Conservation (phyloP, 2,113 vertebrate species). For the Labeo catla region DNA sequence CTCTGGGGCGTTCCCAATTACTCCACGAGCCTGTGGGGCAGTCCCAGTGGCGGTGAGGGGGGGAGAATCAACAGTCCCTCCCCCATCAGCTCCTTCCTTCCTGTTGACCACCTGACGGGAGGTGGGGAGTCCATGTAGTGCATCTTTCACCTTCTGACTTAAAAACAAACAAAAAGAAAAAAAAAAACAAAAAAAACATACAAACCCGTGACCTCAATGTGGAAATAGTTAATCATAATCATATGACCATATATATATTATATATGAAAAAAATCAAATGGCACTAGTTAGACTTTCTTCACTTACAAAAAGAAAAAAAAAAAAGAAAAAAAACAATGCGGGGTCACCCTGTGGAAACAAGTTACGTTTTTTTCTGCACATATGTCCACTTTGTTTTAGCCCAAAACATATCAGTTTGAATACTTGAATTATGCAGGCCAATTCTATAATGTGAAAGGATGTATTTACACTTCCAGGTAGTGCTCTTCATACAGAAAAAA, state of each 20-base stretch:
- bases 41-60: conserved; percentile 84
- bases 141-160: conserved; percentile 78
- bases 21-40: conserved; percentile 98
- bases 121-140: conserved; percentile 94
- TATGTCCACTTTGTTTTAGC: conserved; percentile 98
- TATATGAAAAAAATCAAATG: conserved; percentile 71
- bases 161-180: conserved; percentile 68
- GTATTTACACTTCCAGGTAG: conserved; percentile 98
- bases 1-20: conserved; percentile 96
- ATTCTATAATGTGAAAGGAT: conserved; percentile 97
- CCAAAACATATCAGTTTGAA: conserved; percentile 99
- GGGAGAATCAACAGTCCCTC: conserved; percentile 93
- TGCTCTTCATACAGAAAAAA: conserved; percentile 84
- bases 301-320: conserved; percentile 83
- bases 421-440: conserved; percentile 99
- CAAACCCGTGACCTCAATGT: conserved; percentile 85
- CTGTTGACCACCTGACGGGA: conserved; percentile 95
- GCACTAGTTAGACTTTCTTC: conserved; percentile 91
- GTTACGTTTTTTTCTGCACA: conserved; percentile 92
- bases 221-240: conserved; percentile 68
- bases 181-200: conserved; percentile 65
- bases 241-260: conserved; percentile 58
- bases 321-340: conserved; percentile 69
- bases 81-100: conserved; percentile 95
- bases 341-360: conserved; percentile 95